Base-by-base conservation (phyloP, 2,888 invertebrate species). In the Oegoconia quadripuncta region DNA sequence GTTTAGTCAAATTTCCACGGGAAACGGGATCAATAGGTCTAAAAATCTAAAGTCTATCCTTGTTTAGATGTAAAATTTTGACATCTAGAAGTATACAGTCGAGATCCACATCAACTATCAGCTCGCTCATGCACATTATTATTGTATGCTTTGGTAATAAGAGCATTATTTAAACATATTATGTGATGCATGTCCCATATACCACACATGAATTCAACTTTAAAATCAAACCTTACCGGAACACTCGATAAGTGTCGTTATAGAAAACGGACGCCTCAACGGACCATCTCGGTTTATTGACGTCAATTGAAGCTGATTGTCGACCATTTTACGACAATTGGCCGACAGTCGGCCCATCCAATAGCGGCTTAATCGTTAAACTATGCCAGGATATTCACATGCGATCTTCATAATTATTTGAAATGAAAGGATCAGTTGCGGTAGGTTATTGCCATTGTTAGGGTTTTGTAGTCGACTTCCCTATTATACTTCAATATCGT, bases 221-320 rank as follows among this genome's bases (percentile, higher is more conserved):
- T 26, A 26, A 26, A 18, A 30, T 20, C 39, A 38, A 44, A 33
- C 16, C 35, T 26, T 33, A 41, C 44, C 43, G 41, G 43, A 40
- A 37, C 46, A 31, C 12, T 42, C 49, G 49, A 50, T 52, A 44
- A 44, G 42, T 48, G 49, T 55, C 46, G 47, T 51, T 60, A 58
- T 55, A 62, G 55, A 61, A 59, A 51, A 54, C 52, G 37, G 42
- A 34, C 39, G 38, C 53, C 50, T 58, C 50, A 54, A 52, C 59
- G 55, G 59, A 64, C 59, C 61, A 71, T 70, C 70, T 73, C 62
- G 64, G 39, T 55, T 77, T 79, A 86, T 84, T 83, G 86, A 72
- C 64, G 67, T 56, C 79, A 86, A 86, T 86, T 86, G 86, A 51
- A 55, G 66, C 59, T 82, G 83, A 86, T 86, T 86, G 86, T 69